phyloP scores from a whole-genome alignment of 1,140 invertebrate species.

The Aphelinus certus region DNA sequence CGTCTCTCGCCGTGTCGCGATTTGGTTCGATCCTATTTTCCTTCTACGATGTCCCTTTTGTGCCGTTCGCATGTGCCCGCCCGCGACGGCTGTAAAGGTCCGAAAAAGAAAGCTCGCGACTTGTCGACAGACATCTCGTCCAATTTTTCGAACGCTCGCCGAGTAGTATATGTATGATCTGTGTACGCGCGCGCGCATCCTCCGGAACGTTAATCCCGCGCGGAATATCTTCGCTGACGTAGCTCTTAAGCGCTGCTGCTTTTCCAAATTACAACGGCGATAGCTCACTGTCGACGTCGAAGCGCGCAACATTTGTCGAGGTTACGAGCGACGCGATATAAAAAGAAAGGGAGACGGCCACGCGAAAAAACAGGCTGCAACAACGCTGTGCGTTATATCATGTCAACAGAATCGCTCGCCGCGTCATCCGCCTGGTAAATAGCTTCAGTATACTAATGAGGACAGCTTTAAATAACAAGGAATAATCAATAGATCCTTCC shows the following conservation, averaged over 20 bases:
- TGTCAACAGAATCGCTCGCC: constrained; percentile 44
- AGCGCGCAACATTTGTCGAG: constrained; percentile 44
- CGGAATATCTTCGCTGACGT: constrained; percentile 44
- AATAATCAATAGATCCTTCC: too few relatives aligned
- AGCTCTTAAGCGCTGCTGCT: constrained; percentile 28
- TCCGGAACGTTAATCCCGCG: constrained; percentile 41
- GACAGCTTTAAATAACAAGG: too few relatives aligned
- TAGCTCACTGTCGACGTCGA: constrained; percentile 49
- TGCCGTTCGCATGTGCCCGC: neutral
- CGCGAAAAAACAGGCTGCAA: constrained; percentile 35
- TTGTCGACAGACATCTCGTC: constrained; percentile 3
- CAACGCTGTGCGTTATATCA: too few relatives aligned
- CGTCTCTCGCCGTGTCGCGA: neutral
- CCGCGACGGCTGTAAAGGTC: constrained; percentile 7
- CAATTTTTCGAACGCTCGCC: constrained; percentile 49
- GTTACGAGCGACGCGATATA: constrained; percentile 8
- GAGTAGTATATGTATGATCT: constrained; percentile 24
- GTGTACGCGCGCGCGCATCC: neutral
- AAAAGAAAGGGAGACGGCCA: constrained; percentile 18
- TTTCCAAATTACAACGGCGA: constrained; percentile 48
- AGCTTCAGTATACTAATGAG: neutral
- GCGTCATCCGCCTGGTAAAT: constrained; percentile 49
- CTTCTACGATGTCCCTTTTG: neutral
- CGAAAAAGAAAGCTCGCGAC: neutral
- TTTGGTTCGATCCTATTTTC: constrained; percentile 13